Percentiles rank a stretch among this genome's conserved stretches.
Conservation (phyloP, 92 coral and sea anemone genomes). For the Palythoa grandiflora region DNA sequence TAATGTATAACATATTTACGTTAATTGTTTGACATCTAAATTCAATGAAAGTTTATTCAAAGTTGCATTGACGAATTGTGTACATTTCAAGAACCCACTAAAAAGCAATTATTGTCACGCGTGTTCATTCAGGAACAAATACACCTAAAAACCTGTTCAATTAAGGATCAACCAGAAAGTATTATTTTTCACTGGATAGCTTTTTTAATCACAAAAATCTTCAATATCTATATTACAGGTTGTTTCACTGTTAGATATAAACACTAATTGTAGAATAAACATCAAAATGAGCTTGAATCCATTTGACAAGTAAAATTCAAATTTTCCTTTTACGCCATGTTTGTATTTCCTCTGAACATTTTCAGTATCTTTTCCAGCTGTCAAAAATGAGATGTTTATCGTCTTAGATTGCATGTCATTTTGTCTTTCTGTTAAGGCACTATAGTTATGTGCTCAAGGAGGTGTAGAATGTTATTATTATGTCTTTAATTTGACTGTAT, state of each 20-base stretch:
- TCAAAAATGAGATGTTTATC: neutral
- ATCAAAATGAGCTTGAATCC: neutral
- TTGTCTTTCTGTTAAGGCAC: neutral
- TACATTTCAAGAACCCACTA: slow-evolving; percentile 33
- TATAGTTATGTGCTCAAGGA: neutral
- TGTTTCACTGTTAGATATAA: neutral
- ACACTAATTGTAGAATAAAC: neutral
- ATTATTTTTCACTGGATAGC: neutral
- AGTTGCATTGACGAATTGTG: neutral
- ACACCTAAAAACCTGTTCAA: no score
- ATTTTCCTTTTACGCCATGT: no score
- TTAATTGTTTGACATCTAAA: neutral
- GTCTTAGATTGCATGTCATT: slow-evolving; percentile 32
- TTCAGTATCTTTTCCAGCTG: slow-evolving; percentile 13
- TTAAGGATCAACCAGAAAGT: neutral
- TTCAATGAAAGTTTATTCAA: slow-evolving; percentile 13
- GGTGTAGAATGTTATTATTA: neutral
- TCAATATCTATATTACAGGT: neutral
- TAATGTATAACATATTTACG: slow-evolving; percentile 43
- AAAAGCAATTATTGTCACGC: slow-evolving; percentile 11
- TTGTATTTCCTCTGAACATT: neutral
- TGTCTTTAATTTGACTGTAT: neutral
- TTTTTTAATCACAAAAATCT: neutral
- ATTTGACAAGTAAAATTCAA: neutral
- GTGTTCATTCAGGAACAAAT: neutral